Evolutionary conservation across 2,113 vertebrate species (phyloP).

Genomic region (Limnothrissa miodon): DNA sequence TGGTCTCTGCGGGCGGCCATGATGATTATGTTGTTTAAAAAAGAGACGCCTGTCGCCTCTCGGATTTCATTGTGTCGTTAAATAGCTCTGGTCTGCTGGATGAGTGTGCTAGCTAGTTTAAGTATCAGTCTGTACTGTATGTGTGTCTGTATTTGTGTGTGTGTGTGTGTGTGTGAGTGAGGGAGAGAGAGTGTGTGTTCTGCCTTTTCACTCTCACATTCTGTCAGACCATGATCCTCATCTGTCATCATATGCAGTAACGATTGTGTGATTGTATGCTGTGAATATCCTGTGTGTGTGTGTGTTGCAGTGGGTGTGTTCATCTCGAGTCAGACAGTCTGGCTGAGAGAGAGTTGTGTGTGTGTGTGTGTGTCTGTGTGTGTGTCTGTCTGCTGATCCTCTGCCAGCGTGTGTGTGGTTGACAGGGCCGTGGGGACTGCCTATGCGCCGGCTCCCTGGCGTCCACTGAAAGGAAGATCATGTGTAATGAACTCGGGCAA

Average conservation of each 20-base stretch:
- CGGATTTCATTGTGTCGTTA: constrained; percentile 4
- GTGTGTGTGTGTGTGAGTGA: not conserved
- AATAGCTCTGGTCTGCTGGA: constrained; percentile 6
- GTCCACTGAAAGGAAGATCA: constrained; percentile 56
- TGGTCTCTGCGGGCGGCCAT: not conserved
- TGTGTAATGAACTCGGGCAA: constrained; percentile 59
- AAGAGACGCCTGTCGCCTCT: constrained; percentile 9
- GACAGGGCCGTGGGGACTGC: constrained; percentile 54
- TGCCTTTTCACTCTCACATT: not conserved
- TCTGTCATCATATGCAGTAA: constrained; percentile 10
- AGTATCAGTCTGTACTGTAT: not conserved
- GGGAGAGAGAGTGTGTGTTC: not conserved
- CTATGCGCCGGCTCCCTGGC: constrained; percentile 59
- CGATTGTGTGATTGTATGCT: not conserved
- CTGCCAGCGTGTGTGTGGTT: constrained; percentile 47
- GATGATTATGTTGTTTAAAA: constrained; percentile 21
- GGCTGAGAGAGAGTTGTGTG: constrained; percentile 3
- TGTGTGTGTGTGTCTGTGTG: constrained; percentile 19
- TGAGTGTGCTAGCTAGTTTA: not conserved
- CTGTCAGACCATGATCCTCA: not conserved
- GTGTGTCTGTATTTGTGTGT: not conserved
- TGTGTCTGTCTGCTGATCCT: constrained; percentile 44
- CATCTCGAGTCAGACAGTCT: not conserved
- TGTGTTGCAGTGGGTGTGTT: not conserved
- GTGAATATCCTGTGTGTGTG: not conserved